These are phyloP conservation scores for Grallaria varia DNA, from an alignment of 2,113 vertebrate species.

Conservation along the genomic window DNA sequence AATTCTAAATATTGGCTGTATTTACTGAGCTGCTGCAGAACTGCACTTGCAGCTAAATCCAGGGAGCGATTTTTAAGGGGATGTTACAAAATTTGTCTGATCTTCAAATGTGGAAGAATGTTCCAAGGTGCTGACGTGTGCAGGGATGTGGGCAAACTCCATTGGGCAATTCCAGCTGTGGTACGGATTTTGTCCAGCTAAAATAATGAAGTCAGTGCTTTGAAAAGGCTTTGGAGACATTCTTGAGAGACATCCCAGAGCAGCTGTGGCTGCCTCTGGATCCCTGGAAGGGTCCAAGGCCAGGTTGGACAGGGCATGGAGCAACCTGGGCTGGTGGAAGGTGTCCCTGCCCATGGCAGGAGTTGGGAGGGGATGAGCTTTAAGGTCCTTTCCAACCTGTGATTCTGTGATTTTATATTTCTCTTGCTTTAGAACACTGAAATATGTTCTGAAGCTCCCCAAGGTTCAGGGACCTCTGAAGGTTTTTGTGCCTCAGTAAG, in stretches of 20 bases:
- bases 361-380: not conserved
- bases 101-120: not conserved
- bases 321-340: fast-evolving
- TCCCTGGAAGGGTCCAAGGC: not conserved
- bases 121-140: not conserved
- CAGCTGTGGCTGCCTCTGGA: not conserved
- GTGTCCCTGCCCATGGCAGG: not conserved
- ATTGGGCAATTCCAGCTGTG: not conserved
- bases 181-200: not conserved
- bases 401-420: not conserved
- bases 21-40: not conserved
- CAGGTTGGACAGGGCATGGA: not conserved
- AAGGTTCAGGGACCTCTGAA: not conserved
- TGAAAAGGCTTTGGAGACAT: not conserved
- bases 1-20: not conserved
- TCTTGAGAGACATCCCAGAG: not conserved
- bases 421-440: not conserved
- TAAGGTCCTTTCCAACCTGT: too few species aligned
- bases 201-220: not conserved
- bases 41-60: not conserved
- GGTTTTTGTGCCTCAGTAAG: not conserved
- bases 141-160: not conserved
- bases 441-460: not conserved
- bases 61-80: not conserved
- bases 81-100: not conserved